These are phyloP conservation scores for Ischnura elegans DNA, from an alignment of 2,888 invertebrate genomes.

Conservation along the genomic window DNA sequence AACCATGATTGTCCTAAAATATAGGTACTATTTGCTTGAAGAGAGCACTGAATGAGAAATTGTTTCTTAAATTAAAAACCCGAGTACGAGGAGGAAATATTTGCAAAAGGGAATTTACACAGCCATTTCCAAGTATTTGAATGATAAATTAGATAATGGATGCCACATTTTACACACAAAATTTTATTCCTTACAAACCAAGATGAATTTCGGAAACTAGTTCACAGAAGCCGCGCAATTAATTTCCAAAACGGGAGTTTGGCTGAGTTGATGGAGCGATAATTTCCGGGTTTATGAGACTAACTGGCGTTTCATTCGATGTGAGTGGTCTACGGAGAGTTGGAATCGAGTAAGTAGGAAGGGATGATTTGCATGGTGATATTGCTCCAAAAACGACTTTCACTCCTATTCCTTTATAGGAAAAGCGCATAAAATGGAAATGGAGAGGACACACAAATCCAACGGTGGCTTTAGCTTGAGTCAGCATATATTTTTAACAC, in stretches of 20 bases:
- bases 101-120: too few species aligned
- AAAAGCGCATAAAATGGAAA: not conserved
- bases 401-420: not conserved
- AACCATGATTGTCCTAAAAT: too few species aligned
- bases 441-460: not conserved
- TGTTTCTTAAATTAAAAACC: too few species aligned
- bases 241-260: not conserved
- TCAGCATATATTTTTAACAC: not conserved
- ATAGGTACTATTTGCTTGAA: too few species aligned
- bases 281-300: not conserved
- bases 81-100: too few species aligned
- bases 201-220: not conserved
- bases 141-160: too few species aligned
- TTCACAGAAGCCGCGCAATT: not conserved
- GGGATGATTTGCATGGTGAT: not conserved
- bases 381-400: not conserved
- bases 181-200: not conserved
- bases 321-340: not conserved
- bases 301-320: not conserved
- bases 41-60: too few species aligned
- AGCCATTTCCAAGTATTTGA: too few species aligned
- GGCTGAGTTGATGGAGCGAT: not conserved
- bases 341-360: not conserved
- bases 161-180: too few species aligned
- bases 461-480: not conserved